Evolutionary conservation across 2,888 invertebrate genomes (phyloP), one percentile per base, ranked within the genome.

Genomic region (Mycogona germanica): DNA sequence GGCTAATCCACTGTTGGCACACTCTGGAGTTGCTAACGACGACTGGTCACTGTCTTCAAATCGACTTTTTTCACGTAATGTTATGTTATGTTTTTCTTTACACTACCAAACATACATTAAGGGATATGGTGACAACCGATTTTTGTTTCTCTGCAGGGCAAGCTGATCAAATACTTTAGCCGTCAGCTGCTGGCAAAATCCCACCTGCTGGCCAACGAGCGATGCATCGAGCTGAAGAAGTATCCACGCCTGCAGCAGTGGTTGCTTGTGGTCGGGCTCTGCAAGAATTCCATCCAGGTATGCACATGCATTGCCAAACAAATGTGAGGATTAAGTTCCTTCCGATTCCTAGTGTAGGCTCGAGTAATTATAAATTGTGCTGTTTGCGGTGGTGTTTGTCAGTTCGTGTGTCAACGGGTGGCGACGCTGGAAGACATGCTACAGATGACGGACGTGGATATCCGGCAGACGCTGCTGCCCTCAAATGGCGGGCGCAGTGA

Each of bases 91-190:
- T n/a, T n/a, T n/a, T n/a, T n/a, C n/a, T n/a, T n/a, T n/a, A n/a
- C n/a, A n/a, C n/a, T n/a, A n/a, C n/a, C n/a, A 38, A 17, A 5
- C 40, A 5, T 38, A n/a, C n/a, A n/a, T n/a, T n/a, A n/a, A n/a
- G n/a, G n/a, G n/a, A n/a, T n/a, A n/a, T n/a, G n/a, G n/a, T 30
- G 17, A 40, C 6, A 47, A 47, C 30, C 17, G 35, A 19, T 21
- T 54, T 41, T 47, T 48, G 48, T 57, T 48, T 61, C 60, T 67
- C 76, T 69, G 30, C 75, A 91, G 88, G 87, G 87, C 57, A 96
- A 96, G 71, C 74, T 96, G 62, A 85, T 95, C 67, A 88, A 89
- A 72, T 79, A 91, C 69, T 93, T 93, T 72, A 88, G 92, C 38
- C 82, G 84, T 60, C 86, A 93, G 75, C 76, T 95, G 65, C 80